phyloP scores from a whole-genome alignment of 2,797 vertebrate species.

The Scolopax rusticola region DNA sequence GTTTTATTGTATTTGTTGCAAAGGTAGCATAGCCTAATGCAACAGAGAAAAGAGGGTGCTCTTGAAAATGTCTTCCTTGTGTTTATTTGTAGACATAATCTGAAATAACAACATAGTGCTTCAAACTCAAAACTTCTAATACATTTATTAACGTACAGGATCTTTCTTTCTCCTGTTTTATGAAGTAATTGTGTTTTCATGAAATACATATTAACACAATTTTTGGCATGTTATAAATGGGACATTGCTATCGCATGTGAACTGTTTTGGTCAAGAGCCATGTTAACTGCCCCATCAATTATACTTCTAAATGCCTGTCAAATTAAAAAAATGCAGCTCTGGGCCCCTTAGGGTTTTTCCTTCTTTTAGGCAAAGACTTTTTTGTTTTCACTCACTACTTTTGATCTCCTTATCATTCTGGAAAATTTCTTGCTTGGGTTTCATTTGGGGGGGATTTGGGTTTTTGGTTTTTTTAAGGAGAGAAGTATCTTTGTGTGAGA shows the following conservation, averaged over 20 bases:
- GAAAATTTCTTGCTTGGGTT: slow-evolving; percentile 8
- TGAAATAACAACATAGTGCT: background rate
- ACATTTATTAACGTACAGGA: slow-evolving; percentile 47
- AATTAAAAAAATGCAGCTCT: slow-evolving; percentile 46
- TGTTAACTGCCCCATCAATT: slow-evolving; percentile 72
- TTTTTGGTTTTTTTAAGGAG: background rate
- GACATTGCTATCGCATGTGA: slow-evolving; percentile 66
- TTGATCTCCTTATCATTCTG: slow-evolving; percentile 48
- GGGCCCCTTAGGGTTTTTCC: slow-evolving; percentile 41
- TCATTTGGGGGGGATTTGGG: fast-evolving
- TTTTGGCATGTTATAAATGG: slow-evolving; percentile 57
- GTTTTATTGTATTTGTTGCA: background rate
- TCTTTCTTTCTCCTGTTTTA: slow-evolving; percentile 63
- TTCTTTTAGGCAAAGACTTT: slow-evolving; percentile 41
- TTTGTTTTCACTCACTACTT: slow-evolving; percentile 39
- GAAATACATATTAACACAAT: slow-evolving; percentile 45
- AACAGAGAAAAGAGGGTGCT: background rate
- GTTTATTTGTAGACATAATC: slow-evolving; percentile 5
- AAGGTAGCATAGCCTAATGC: background rate
- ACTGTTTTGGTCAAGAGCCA: slow-evolving; percentile 71
- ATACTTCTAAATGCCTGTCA: slow-evolving; percentile 71
- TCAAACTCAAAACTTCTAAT: background rate
- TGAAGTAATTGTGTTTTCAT: slow-evolving; percentile 65
- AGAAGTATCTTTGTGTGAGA: background rate
- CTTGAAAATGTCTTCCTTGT: background rate